phyloP scores from a whole-genome alignment of 2,797 vertebrate genomes.

The Delichon dasypus region DNA sequence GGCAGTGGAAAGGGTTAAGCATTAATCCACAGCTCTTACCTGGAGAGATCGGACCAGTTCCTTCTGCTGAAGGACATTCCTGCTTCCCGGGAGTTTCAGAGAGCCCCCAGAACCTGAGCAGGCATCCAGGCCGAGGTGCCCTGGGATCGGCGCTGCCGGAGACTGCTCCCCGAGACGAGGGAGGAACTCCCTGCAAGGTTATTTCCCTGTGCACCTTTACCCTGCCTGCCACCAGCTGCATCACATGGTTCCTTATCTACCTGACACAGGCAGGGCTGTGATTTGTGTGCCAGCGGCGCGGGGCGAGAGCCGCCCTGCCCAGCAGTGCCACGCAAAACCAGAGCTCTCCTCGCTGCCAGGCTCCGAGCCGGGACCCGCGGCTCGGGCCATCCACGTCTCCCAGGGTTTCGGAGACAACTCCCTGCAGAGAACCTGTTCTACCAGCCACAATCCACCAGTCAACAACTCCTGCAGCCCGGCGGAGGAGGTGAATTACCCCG shows the following conservation, averaged over 20 bases:
- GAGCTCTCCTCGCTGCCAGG: conserved; percentile 6
- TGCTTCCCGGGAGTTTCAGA: background rate
- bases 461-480: conserved; percentile 4
- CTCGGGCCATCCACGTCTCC: conserved; percentile 39
- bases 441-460: conserved; percentile 56
- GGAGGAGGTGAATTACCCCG: conserved; percentile 56
- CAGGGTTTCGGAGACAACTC: conserved; percentile 63
- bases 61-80: conserved; percentile 86
- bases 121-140: background rate
- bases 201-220: conserved; percentile 83
- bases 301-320: conserved; percentile 48
- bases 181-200: conserved; percentile 62
- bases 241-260: conserved; percentile 85
- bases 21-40: conserved; percentile 75
- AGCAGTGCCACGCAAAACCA: conserved; percentile 28
- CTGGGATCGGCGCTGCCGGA: background rate
- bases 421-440: conserved; percentile 65
- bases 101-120: background rate
- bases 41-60: conserved; percentile 93
- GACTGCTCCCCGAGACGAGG: background rate
- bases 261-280: conserved; percentile 57
- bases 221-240: conserved; percentile 68
- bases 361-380: background rate
- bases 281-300: conserved; percentile 61
- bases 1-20: background rate